Evolutionary conservation across 2,888 invertebrate genomes (phyloP), one percentile per base, ranked within the genome.

Genomic region (Meiosimyza platycephala): DNA sequence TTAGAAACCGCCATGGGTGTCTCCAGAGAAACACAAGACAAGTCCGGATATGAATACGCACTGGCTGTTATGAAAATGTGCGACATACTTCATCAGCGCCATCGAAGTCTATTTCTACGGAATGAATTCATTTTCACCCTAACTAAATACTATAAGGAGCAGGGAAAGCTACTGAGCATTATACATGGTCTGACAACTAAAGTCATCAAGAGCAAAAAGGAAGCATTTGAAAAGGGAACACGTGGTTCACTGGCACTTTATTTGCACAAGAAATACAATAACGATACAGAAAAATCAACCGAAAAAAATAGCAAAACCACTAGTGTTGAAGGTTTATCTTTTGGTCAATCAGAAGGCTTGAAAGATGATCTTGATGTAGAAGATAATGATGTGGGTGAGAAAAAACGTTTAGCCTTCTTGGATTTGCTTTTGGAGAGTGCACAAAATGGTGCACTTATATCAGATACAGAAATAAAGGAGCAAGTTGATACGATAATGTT

Each of bases 1-100:
- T 0, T 77, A 93, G 95, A 95, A 89, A 95, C 95, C 52, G 95
- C 94, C 0, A 95, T 95, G 95, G 95, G 95, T 67, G 95, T 95
- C 0, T 94, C 93, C 79, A 94, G 94, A 85, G 91, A 90, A 76
- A 94, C 94, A 0, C 95, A 95, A 86, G 93, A 93, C 78, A 91
- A 92, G 83, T 94, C 93, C 76, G 94, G 94, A 54, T 93, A 92
- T 80, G 95, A 95, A 86, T 95, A 95, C 80, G 95, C 95, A 1
- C 92, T 94, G 91, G 95, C 95, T 76, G 95, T 95, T 6, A 95
- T 95, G 94, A 94, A 95, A 83, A 94, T 95, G 94, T 94, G 94
- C 81, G 94, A 94, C 80, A 95, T 95, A 79, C 90, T 95, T 0
- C 95, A 95, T 82, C 87, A 94, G 75, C 92, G 95, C 79, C 95